phyloP scores from a whole-genome alignment of 1,140 invertebrate genomes.

The Aphidius gifuensis region DNA sequence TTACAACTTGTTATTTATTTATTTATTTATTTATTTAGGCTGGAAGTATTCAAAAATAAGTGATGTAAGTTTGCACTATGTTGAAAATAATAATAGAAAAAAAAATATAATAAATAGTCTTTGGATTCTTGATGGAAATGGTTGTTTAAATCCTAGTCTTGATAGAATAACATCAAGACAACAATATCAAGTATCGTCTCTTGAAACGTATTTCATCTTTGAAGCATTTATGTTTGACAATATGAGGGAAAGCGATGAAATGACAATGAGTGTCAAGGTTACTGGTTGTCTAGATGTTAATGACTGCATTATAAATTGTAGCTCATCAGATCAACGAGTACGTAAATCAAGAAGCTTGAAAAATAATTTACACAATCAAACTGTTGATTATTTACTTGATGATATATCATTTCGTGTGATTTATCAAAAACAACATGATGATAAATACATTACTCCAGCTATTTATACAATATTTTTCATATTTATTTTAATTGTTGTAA shows the following conservation, averaged over 20 bases:
- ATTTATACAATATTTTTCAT: conserved; percentile 20
- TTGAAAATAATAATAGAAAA: conserved; percentile 36
- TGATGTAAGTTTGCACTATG: conserved; percentile 57
- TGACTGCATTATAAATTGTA: conserved; percentile 56
- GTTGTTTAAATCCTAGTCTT: conserved; percentile 62
- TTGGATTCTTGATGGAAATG: conserved; percentile 55
- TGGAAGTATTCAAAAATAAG: conserved; percentile 63
- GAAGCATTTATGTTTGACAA: conserved; percentile 69
- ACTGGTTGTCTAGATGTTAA: conserved; percentile 60
- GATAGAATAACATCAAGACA: conserved; percentile 56
- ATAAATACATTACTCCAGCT: conserved; percentile 20
- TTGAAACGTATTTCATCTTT: conserved; percentile 59
- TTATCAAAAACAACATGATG: conserved; percentile 18
- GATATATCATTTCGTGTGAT: conserved; percentile 35
- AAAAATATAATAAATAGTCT: conserved; percentile 47
- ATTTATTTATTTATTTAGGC: conserved; percentile 44
- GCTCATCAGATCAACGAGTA: conserved; percentile 27
- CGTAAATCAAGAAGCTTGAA: conserved; percentile 32
- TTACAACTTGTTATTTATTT: background rate
- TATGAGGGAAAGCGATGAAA: conserved; percentile 62
- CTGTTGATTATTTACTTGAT: conserved; percentile 35
- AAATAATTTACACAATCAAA: conserved; percentile 26
- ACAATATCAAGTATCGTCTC: conserved; percentile 50
- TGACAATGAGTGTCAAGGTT: conserved; percentile 61
- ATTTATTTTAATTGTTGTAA: conserved; percentile 18